phyloP scores from a whole-genome alignment of 2,888 invertebrate species.

The Drosophila nr. fundita region DNA sequence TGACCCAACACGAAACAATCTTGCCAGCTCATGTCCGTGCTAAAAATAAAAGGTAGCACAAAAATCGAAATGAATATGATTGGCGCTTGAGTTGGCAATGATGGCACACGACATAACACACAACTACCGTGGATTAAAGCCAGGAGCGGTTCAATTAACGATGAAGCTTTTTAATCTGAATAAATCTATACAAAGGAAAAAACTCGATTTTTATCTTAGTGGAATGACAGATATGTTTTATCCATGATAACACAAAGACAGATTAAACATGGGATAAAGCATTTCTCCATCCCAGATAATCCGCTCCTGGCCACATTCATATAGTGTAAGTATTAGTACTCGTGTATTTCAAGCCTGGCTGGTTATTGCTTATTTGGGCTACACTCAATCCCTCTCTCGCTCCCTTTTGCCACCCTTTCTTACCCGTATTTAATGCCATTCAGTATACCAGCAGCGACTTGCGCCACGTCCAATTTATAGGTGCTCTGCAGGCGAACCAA shows the following conservation, averaged over 20 bases:
- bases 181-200: neutral
- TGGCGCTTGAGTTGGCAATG: conserved; percentile 26
- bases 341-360: conserved; percentile 62
- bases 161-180: neutral
- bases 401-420: conserved; percentile 9
- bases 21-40: conserved; percentile 90
- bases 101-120: conserved; percentile 14
- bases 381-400: neutral
- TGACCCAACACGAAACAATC: conserved; percentile 98
- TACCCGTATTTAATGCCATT: conserved; percentile 93
- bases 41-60: conserved; percentile 73
- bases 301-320: conserved; percentile 32
- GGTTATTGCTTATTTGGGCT: conserved; percentile 73
- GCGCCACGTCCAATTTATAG: conserved; percentile 93
- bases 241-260: no score
- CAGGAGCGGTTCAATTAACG: conserved; percentile 20
- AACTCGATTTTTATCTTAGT: neutral
- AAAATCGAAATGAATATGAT: conserved; percentile 61
- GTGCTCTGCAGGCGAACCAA: conserved; percentile 97
- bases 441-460: conserved; percentile 93
- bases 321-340: conserved; percentile 33
- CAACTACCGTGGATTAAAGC: conserved; percentile 7
- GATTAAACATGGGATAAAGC: neutral
- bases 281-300: neutral
- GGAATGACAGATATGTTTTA: neutral